phyloP scores from a whole-genome alignment of 2,888 invertebrate species.

The Entomobrya multifasciata region DNA sequence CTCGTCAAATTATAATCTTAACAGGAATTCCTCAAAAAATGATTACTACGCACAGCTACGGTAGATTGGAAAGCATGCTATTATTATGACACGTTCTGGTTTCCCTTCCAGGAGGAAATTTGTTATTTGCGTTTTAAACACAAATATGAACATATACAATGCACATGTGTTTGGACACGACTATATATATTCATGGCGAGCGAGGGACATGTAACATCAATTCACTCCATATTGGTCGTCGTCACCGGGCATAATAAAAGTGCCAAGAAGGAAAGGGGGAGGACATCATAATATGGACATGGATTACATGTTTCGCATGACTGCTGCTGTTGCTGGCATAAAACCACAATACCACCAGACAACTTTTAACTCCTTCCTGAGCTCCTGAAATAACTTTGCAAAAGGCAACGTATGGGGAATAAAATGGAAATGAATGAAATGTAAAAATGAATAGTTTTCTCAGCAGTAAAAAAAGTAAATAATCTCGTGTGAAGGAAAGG shows the following conservation, averaged over 20 bases:
- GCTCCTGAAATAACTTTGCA: not conserved
- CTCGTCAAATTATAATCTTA: conserved; percentile 16
- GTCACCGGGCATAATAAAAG: not conserved
- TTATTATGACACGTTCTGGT: conserved; percentile 55
- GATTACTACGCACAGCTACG: conserved; percentile 18
- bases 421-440: conserved; percentile 46
- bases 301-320: conserved; percentile 2
- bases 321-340: not conserved
- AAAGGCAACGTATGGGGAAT: not conserved
- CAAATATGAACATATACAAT: not conserved
- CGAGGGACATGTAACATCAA: not conserved
- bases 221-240: not conserved
- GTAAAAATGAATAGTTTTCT: conserved; percentile 21
- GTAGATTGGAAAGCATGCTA: conserved; percentile 21
- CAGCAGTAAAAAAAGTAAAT: conserved; percentile 12
- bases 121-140: conserved; percentile 53
- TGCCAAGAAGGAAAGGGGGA: not conserved
- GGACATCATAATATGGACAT: not conserved
- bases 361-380: not conserved
- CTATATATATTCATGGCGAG: not conserved
- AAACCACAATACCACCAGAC: conserved; percentile 12
- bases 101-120: conserved; percentile 28
- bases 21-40: conserved; percentile 12
- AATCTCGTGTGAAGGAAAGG: not conserved
- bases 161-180: not conserved